These are phyloP conservation scores for Tapirus indicus DNA, from an alignment of 2,797 vertebrate species.

Conservation along the genomic window DNA sequence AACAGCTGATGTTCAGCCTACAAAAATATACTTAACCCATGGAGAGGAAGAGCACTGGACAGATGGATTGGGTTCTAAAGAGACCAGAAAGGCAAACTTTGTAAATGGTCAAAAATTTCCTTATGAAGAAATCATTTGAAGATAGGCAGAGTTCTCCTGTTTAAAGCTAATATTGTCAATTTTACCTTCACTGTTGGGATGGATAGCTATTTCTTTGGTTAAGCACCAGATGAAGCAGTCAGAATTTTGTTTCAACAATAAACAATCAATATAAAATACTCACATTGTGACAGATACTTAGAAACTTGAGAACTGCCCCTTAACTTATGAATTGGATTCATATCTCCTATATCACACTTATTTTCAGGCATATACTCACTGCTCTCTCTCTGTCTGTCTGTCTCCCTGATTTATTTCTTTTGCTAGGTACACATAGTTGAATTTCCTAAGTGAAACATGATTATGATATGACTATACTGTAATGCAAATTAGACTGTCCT, in stretches of 20 bases:
- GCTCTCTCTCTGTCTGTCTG: neutral
- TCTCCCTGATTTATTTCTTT: neutral
- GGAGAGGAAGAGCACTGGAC: neutral
- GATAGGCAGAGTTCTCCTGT: neutral
- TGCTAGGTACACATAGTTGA: neutral
- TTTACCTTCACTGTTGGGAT: neutral
- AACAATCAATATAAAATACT: neutral
- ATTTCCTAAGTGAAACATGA: constrained; percentile 17
- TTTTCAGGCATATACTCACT: neutral
- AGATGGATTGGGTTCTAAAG: neutral
- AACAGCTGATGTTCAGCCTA: neutral
- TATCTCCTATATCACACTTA: neutral
- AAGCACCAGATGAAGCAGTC: neutral
- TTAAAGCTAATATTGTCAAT: neutral
- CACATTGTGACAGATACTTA: neutral
- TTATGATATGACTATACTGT: neutral
- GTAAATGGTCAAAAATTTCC: neutral
- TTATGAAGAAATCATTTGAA: neutral
- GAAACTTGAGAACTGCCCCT: neutral
- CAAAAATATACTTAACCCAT: neutral
- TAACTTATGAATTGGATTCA: neutral
- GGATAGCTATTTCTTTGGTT: neutral
- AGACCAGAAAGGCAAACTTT: neutral
- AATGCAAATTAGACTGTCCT: neutral
- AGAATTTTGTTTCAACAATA: neutral